phyloP scores from a whole-genome alignment of 2,888 invertebrate species.

The Nipponacmea schrenckii region DNA sequence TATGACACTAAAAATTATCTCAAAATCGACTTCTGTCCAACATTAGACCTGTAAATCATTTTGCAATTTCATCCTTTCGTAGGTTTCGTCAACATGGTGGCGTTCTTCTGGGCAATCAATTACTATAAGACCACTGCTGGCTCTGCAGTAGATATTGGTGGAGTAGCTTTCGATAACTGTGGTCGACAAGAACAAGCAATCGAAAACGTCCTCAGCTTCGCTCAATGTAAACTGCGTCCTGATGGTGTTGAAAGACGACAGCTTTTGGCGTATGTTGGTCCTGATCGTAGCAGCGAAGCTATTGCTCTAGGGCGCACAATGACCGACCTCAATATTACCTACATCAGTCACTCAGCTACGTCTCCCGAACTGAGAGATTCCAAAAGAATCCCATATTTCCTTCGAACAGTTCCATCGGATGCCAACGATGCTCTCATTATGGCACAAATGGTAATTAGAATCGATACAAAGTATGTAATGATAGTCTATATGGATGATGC shows the following conservation, averaged over 20 bases:
- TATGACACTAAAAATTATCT: too few species aligned
- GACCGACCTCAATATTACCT: slow-evolving; percentile 71
- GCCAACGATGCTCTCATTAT: slow-evolving; percentile 49
- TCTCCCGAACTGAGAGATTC: slow-evolving; percentile 37
- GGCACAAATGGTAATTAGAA: slow-evolving; percentile 34
- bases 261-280: slow-evolving; percentile 56
- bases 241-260: slow-evolving; percentile 44
- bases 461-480: slow-evolving; percentile 38
- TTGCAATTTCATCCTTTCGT: background rate
- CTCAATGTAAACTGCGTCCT: slow-evolving; percentile 47
- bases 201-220: slow-evolving; percentile 52
- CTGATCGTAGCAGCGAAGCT: slow-evolving; percentile 47
- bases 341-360: slow-evolving; percentile 61
- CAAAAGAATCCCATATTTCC: slow-evolving; percentile 41
- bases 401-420: slow-evolving; percentile 51
- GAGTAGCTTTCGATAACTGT: slow-evolving; percentile 59
- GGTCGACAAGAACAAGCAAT: slow-evolving; percentile 39
- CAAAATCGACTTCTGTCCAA: too few species aligned
- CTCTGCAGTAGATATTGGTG: slow-evolving; percentile 44
- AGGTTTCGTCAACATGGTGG: slow-evolving; percentile 46
- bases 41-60: too few species aligned
- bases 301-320: slow-evolving; percentile 62
- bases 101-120: slow-evolving; percentile 65
- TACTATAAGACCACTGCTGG: slow-evolving; percentile 31
- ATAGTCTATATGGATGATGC: slow-evolving; percentile 37